A percentile compares a stretch with the other conserved stretches of the same genome.
Conservation (phyloP, 2,113 vertebrate species). For the Protobothrops flavoviridis region DNA sequence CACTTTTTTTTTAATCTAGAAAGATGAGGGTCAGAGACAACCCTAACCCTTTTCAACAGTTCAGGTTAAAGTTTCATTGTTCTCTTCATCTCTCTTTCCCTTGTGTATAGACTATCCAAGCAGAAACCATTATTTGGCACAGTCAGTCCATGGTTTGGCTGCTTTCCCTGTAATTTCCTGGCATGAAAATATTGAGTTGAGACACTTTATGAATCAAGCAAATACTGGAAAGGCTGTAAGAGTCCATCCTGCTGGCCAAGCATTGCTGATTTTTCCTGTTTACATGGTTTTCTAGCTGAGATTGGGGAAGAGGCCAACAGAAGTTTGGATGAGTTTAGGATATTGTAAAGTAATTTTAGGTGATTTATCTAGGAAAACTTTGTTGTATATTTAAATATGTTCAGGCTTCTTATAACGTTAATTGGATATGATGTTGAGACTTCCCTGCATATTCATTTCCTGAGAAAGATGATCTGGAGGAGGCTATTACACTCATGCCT, state of each 20-base stretch:
- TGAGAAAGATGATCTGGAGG: background rate
- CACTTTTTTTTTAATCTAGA: background rate
- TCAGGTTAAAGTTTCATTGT: background rate
- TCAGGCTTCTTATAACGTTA: background rate
- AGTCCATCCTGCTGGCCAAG: constrained; percentile 1
- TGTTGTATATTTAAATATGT: background rate
- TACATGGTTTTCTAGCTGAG: constrained; percentile 19
- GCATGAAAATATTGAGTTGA: constrained; percentile 25
- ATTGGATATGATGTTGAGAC: background rate
- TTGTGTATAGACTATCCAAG: background rate
- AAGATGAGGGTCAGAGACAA: background rate
- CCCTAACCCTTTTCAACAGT: background rate
- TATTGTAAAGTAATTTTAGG: background rate
- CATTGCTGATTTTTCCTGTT: constrained; percentile 29
- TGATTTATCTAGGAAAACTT: background rate
- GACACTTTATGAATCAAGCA: constrained; percentile 17
- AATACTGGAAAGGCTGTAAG: background rate
- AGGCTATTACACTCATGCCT: background rate
- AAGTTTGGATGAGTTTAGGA: background rate
- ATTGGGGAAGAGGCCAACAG: background rate
- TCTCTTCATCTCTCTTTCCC: background rate
- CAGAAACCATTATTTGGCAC: background rate
- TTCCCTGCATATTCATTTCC: background rate
- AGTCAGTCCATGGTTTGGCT: constrained; percentile 11
- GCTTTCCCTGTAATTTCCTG: constrained; percentile 23